Percentiles rank a stretch among this genome's conserved stretches.
These are phyloP conservation scores for Drosophila watanabei DNA, from an alignment of 1,140 invertebrate species.

Conservation along the genomic window DNA sequence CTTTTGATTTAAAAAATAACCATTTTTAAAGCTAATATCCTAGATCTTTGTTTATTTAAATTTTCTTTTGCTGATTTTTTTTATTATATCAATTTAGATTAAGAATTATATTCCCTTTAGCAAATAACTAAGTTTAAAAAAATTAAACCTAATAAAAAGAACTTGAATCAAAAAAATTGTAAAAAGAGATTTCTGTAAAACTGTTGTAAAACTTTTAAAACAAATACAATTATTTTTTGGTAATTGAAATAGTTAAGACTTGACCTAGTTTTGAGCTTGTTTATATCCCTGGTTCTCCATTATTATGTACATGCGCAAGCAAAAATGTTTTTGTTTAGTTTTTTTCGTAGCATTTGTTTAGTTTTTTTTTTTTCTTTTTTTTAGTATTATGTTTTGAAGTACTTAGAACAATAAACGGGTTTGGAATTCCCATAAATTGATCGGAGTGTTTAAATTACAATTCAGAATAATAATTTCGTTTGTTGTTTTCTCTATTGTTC, in stretches of 20 bases:
- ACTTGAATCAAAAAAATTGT: neutral
- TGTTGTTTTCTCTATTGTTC: conserved; percentile 17
- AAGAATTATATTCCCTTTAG: neutral
- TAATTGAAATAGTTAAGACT: neutral
- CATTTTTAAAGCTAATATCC: neutral
- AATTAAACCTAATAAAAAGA: neutral
- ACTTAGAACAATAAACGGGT: conserved; percentile 66
- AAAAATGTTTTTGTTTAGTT: conserved; percentile 35
- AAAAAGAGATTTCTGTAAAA: conserved; percentile 3
- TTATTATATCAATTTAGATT: neutral
- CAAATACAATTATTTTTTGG: neutral
- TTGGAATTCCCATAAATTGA: conserved; percentile 9
- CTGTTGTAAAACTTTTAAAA: neutral
- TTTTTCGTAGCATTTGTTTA: conserved; percentile 64
- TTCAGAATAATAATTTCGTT: conserved; percentile 34
- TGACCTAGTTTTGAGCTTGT: conserved; percentile 23
- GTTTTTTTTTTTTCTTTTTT: conserved; percentile 47
- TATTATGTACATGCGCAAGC: conserved; percentile 58
- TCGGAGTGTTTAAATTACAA: conserved; percentile 43
- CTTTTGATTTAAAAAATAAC: neutral
- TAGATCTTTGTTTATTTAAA: neutral
- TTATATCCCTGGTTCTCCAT: conserved; percentile 24
- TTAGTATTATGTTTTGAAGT: conserved; percentile 64
- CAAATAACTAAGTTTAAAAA: neutral
- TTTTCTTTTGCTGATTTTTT: neutral